Evolutionary conservation across 2,797 vertebrate species (phyloP).

Genomic region (Tympanoctomys barrerae): DNA sequence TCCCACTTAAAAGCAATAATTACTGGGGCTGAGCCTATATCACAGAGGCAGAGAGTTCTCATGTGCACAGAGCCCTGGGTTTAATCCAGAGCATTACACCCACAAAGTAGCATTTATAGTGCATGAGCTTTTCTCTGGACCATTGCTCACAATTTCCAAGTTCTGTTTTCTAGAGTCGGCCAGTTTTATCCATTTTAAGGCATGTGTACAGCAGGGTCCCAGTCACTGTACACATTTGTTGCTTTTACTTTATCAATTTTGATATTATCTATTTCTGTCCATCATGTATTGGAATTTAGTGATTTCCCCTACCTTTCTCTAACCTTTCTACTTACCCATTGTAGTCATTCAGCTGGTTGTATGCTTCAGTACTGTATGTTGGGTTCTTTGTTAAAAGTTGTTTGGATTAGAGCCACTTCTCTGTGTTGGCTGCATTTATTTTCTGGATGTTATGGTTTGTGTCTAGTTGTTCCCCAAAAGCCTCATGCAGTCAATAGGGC

Average conservation of each 20-base stretch:
- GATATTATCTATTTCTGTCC: neutral
- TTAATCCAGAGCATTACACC: neutral
- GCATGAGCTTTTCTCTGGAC: neutral
- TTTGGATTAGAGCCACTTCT: too few relatives aligned
- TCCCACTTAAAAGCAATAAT: neutral
- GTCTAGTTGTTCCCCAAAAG: too few relatives aligned
- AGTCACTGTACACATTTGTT: neutral
- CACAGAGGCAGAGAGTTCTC: neutral
- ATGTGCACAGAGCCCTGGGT: neutral
- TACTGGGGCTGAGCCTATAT: neutral
- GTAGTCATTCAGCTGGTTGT: neutral
- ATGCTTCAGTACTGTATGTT: neutral
- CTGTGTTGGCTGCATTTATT: neutral
- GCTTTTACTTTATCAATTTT: slow-evolving; percentile 20
- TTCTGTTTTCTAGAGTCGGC: neutral
- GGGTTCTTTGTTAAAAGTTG: neutral
- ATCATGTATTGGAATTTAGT: neutral
- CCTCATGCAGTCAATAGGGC: too few relatives aligned
- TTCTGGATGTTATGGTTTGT: neutral
- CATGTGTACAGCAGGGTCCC: neutral
- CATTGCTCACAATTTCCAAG: neutral
- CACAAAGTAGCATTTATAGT: neutral
- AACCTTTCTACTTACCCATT: neutral
- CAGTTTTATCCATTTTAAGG: neutral
- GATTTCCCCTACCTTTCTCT: neutral